phyloP scores from a whole-genome alignment of 2,888 invertebrate genomes.

The Chrysolina americana region DNA sequence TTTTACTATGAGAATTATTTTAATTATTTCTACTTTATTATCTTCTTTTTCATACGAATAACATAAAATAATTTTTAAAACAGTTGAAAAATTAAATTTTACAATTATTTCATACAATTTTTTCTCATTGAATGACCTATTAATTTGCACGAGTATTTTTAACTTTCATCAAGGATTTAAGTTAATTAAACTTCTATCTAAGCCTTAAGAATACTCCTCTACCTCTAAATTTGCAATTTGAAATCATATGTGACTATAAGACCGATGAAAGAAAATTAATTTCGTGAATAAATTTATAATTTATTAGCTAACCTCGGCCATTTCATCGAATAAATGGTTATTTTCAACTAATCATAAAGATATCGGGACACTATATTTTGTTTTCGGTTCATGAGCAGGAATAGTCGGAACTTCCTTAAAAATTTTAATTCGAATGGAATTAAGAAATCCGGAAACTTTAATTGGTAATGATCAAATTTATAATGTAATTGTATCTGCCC shows the following conservation, averaged over 20 bases:
- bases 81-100: conserved; percentile 8
- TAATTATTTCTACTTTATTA: conserved; percentile 61
- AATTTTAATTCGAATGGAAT: conserved; percentile 80
- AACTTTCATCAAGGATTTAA: conserved; percentile 71
- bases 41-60: conserved; percentile 71
- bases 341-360: no score
- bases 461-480: conserved; percentile 83
- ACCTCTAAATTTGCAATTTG: conserved; percentile 77
- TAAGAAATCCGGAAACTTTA: conserved; percentile 77
- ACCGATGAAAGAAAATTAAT: conserved; percentile 72
- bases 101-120: conserved; percentile 19
- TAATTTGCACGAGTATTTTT: conserved; percentile 30
- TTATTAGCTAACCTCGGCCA: conserved; percentile 76
- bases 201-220: conserved; percentile 71
- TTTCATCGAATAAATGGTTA: no score
- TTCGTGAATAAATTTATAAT: conserved; percentile 77
- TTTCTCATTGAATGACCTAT: conserved; percentile 7
- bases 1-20: conserved; percentile 68
- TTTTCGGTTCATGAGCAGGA: no score
- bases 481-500: no score
- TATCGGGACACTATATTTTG: no score
- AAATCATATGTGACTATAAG: conserved; percentile 74
- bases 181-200: conserved; percentile 75
- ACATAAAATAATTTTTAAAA: conserved; percentile 55
- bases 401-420: no score